Percentiles rank a stretch among this genome's conserved stretches.
phyloP scores from a whole-genome alignment of 92 coral and sea anemone genomes.

The Paramuricea clavata region DNA sequence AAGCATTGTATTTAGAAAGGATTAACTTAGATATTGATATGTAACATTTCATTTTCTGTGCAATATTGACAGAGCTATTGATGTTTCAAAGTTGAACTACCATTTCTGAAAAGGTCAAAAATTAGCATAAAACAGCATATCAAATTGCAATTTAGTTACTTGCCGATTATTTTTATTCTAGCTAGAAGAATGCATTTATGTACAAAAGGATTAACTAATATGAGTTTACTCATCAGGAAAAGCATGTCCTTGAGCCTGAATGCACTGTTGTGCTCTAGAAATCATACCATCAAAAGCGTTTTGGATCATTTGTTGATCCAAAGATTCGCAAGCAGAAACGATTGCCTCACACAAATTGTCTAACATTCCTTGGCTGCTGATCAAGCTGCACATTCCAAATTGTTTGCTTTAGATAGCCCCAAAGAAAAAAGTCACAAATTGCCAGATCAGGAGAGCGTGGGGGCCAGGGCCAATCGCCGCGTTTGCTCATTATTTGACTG shows the following conservation, averaged over 20 bases:
- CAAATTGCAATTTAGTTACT: neutral
- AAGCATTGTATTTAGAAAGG: neutral
- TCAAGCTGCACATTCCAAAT: neutral
- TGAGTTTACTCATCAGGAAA: neutral
- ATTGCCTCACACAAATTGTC: neutral
- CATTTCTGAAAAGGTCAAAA: neutral
- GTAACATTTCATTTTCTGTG: neutral
- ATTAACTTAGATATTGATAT: neutral
- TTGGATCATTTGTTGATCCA: too few relatives aligned
- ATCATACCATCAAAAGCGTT: too few relatives aligned
- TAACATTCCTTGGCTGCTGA: neutral
- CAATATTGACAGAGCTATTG: too few relatives aligned
- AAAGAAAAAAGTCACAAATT: neutral
- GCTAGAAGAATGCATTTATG: neutral
- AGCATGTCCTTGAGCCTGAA: neutral
- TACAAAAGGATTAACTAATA: neutral
- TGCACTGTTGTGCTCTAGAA: too few relatives aligned
- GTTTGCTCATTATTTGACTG: neutral
- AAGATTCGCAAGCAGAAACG: too few relatives aligned
- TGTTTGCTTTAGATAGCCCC: neutral
- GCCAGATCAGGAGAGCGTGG: neutral
- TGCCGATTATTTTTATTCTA: neutral
- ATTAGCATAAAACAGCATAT: neutral
- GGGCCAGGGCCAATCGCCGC: neutral
- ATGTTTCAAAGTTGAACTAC: too few relatives aligned